Evolutionary conservation across 2,888 invertebrate genomes (phyloP).

Genomic region (Tetragnatha montana): DNA sequence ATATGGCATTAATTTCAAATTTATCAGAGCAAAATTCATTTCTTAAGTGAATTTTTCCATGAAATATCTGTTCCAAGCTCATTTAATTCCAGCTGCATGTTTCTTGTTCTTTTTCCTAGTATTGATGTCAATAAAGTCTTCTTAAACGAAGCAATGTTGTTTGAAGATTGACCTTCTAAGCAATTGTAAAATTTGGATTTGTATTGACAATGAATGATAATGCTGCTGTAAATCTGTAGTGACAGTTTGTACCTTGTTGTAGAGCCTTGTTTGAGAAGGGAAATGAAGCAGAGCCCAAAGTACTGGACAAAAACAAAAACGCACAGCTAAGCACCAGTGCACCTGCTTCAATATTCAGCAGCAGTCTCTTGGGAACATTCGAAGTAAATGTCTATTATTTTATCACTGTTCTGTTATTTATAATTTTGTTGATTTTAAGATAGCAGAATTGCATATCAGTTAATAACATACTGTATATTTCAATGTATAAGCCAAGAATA

Average conservation of each 20-base stretch:
- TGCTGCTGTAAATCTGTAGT: conserved; percentile 8
- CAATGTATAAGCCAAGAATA: no score
- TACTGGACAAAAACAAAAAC: conserved; percentile 72
- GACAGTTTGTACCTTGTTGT: conserved; percentile 8
- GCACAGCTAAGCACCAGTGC: conserved; percentile 76
- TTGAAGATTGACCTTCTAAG: not conserved
- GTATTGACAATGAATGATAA: not conserved
- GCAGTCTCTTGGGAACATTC: conserved; percentile 85
- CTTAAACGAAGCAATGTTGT: not conserved
- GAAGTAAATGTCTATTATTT: conserved; percentile 79
- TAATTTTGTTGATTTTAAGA: no score
- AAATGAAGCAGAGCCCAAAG: conserved; percentile 73
- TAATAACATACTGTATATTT: no score
- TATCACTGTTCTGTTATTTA: no score
- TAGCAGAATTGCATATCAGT: no score
- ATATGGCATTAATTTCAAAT: no score
- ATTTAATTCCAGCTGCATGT: not conserved
- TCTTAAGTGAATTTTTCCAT: not conserved
- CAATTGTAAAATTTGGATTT: not conserved
- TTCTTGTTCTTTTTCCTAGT: not conserved
- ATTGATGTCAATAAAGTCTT: conserved; percentile 1
- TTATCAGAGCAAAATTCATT: not conserved
- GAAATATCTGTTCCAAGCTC: not conserved
- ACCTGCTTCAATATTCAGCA: conserved; percentile 77
- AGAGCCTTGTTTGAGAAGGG: conserved; percentile 76